Conservation (phyloP, 2,797 vertebrate genomes). For the Poecilia picta region DNA sequence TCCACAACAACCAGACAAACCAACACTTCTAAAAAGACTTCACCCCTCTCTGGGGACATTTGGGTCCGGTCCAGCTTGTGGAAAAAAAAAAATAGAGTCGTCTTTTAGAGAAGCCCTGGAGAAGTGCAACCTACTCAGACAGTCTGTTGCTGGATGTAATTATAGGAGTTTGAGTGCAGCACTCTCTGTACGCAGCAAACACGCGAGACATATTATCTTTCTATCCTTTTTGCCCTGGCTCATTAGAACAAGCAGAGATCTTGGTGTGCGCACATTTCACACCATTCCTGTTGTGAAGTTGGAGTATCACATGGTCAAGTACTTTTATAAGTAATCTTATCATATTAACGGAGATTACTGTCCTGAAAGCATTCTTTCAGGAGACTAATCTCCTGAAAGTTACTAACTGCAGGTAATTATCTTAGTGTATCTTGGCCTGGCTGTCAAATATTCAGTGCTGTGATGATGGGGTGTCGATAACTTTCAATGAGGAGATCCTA, state of each 20-base stretch:
- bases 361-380: neutral
- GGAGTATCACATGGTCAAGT: neutral
- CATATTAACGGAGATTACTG: neutral
- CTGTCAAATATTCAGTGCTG: neutral
- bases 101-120: conserved; percentile 18
- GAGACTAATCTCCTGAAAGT: neutral
- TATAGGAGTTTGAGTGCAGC: conserved; percentile 3
- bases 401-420: neutral
- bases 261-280: neutral
- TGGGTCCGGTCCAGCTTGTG: conserved; percentile 32
- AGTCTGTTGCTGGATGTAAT: conserved; percentile 21
- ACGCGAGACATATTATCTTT: conserved; percentile 1
- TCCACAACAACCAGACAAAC: conserved; percentile 49
- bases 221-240: neutral
- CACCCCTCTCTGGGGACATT: conserved; percentile 47
- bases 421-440: neutral
- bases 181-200: neutral
- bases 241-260: conserved; percentile 1
- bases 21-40: conserved; percentile 35
- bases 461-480: neutral
- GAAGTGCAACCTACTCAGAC: conserved; percentile 17
- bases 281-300: neutral
- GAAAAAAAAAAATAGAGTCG: conserved; percentile 27
- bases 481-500: neutral
- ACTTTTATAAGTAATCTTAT: conserved; percentile 1